Conservation (phyloP, 2,888 invertebrate genomes). For the Apodemia zela region DNA sequence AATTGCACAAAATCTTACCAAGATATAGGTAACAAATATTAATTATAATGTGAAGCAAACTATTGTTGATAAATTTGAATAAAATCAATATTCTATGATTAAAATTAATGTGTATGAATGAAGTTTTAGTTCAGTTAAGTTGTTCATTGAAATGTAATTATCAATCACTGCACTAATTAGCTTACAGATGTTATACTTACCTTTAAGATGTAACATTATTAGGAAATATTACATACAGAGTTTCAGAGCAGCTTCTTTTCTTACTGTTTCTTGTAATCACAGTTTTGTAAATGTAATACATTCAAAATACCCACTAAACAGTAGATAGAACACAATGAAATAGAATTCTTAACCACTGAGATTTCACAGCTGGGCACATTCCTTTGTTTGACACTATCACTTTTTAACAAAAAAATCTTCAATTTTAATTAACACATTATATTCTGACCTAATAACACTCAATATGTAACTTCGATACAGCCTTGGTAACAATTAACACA, state of each 20-base stretch:
- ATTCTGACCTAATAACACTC: not conserved
- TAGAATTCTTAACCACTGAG: constrained; percentile 21
- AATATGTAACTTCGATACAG: constrained; percentile 7
- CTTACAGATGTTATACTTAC: not conserved
- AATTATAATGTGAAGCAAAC: not conserved
- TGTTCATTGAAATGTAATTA: not conserved
- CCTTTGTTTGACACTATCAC: constrained; percentile 19
- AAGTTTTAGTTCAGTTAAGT: not conserved
- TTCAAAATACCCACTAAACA: not conserved
- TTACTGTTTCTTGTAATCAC: not conserved
- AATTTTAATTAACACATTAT: not conserved
- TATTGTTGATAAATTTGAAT: not conserved
- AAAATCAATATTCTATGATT: not conserved
- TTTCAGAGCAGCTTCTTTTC: not conserved
- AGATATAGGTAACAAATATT: not conserved
- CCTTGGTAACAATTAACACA: constrained; percentile 21
- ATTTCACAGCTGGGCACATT: constrained; percentile 20
- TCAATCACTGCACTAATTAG: constrained; percentile 5
- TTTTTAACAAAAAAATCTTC: not conserved
- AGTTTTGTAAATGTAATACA: not conserved
- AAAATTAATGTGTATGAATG: not conserved
- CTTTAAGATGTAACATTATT: not conserved
- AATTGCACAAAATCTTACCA: not conserved
- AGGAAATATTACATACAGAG: constrained; percentile 4
- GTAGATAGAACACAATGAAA: constrained; percentile 20